Evolutionary conservation across 2,888 invertebrate genomes (phyloP).

Genomic region (Morinoia aosen): DNA sequence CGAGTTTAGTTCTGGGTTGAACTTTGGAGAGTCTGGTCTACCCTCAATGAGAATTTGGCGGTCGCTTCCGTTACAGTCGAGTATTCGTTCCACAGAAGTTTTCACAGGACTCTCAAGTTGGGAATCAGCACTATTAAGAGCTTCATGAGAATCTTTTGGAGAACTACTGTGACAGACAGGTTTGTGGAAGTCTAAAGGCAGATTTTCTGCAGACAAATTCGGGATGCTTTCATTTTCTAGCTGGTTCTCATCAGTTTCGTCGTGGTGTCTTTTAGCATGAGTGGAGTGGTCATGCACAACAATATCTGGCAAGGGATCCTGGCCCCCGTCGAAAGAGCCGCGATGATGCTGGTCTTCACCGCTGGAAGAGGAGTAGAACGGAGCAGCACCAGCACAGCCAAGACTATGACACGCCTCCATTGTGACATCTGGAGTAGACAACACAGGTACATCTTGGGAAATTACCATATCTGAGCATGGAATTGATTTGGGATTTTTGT

Average conservation of each 20-base stretch:
- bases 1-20: not conserved
- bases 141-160: not conserved
- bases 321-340: conserved; percentile 24
- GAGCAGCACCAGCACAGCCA: not conserved
- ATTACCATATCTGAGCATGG: not conserved
- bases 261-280: conserved; percentile 15
- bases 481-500: not conserved
- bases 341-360: not conserved
- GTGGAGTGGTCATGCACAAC: conserved; percentile 70
- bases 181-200: not conserved
- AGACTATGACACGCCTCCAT: conserved; percentile 15
- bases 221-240: not conserved
- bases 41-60: not conserved
- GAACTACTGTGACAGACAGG: not conserved
- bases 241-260: not conserved
- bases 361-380: not conserved
- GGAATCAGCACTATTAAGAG: not conserved
- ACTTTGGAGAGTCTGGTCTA: not conserved
- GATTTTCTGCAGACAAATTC: not conserved
- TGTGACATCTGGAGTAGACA: conserved; percentile 33
- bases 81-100: not conserved
- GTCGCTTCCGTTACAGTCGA: not conserved
- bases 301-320: conserved; percentile 69
- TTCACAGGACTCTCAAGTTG: not conserved
- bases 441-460: not conserved